Base-by-base conservation (phyloP, 1,140 invertebrate species). In the Leptinotarsa lineolata region DNA sequence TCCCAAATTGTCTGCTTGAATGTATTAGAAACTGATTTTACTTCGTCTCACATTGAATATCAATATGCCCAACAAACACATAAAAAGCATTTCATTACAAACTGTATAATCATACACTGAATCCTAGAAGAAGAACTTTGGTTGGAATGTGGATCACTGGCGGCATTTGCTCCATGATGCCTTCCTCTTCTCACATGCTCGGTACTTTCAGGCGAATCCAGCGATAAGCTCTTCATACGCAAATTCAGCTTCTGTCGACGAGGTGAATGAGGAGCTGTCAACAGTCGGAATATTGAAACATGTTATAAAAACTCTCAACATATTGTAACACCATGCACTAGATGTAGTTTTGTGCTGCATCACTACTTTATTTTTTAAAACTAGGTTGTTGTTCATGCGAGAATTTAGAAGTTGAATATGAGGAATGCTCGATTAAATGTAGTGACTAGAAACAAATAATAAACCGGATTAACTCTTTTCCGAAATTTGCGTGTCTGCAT, bases 151-250 rank as follows among this genome's bases (percentile, higher is more conserved):
- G 89, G 90, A 80, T 89, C 90, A 80, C 89, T 90, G 48, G 87
- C 89, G 59, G 87, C 85, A 24, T 87, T 87, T 20, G 85, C 86
- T 77, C 66, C 87, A 84, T 60, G 87, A 83, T 75, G 87, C 80
- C 94, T 89, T 78, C 95, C 88, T 78, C 95, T 85, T 85, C 93
- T 92, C 59, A 90, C 89, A 80, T 94, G 93, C 85, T 96, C 94
- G 20, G 94, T 92, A 71, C 94, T 94, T 86, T 98, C 96, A 21
- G 96, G 95, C 13, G 95, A 97, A 85, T 98, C 97, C 89, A 98
- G 85, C 58, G 96, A 98, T 79, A 98, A 91, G 84, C 95, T 97
- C 89, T 98, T 98, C 96, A 98, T 98, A 81, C 97, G 91, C 85
- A 97, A 90, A 87, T 97, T 97, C 86, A 98, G 89, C 87, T 97